Evolutionary conservation across 2,888 invertebrate species (phyloP).

Genomic region (Bugula neritina): DNA sequence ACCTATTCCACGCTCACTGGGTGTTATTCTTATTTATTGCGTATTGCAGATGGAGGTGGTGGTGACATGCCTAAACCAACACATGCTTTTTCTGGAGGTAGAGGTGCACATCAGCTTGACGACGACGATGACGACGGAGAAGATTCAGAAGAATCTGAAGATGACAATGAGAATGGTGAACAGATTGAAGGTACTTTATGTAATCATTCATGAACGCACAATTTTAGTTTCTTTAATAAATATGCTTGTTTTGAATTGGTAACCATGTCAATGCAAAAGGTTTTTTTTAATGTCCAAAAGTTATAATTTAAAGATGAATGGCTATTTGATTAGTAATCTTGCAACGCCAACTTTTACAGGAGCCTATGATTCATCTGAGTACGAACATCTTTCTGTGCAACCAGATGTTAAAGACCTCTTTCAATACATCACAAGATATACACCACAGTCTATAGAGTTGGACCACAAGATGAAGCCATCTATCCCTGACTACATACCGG

Average conservation of each 20-base stretch:
- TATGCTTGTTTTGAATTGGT: too few relatives aligned
- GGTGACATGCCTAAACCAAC: neutral
- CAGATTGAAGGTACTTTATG: constrained; percentile 33
- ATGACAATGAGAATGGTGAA: constrained; percentile 37
- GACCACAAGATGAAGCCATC: constrained; percentile 87
- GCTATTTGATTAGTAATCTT: neutral
- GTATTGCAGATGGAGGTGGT: neutral
- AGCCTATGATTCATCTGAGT: constrained; percentile 74
- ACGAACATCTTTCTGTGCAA: constrained; percentile 72
- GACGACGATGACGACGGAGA: constrained; percentile 29
- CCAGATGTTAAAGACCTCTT: constrained; percentile 85
- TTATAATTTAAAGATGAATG: too few relatives aligned
- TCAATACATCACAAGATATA: constrained; percentile 85
- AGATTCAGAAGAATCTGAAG: constrained; percentile 30
- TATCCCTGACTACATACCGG: constrained; percentile 92
- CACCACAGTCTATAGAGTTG: constrained; percentile 82
- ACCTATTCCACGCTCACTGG: too few relatives aligned
- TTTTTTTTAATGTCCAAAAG: too few relatives aligned
- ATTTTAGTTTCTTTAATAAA: neutral
- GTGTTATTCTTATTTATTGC: too few relatives aligned
- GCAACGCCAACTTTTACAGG: constrained; percentile 38
- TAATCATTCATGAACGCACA: neutral
- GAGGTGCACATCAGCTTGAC: constrained; percentile 33
- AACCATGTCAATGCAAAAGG: too few relatives aligned
- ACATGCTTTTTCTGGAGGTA: neutral